Percentiles rank a stretch among this genome's conserved stretches.
phyloP scores from a whole-genome alignment of 1,140 invertebrate genomes.

The Holotrichia oblita region DNA sequence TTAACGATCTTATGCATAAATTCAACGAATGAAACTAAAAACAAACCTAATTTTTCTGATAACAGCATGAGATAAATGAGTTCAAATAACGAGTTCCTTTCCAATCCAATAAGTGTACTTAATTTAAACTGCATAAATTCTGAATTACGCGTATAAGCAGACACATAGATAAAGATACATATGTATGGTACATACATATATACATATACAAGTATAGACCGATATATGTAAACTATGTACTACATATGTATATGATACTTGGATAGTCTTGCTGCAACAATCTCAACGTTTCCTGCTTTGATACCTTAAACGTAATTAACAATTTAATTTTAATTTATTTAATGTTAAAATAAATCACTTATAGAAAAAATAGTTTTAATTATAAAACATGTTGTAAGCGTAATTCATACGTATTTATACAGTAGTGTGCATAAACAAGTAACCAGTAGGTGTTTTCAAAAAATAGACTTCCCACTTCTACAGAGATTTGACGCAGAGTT shows the following conservation, averaged over 20 bases:
- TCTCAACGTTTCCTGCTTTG: constrained; percentile 1
- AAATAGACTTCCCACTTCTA: no score
- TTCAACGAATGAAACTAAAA: neutral
- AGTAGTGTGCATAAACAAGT: no score
- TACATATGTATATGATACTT: neutral
- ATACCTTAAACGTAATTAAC: neutral
- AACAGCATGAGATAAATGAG: neutral
- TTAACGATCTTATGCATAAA: neutral
- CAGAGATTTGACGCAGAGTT: no score
- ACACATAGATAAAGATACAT: no score
- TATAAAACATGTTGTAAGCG: no score
- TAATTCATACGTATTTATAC: no score
- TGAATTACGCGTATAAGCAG: neutral
- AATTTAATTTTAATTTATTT: neutral
- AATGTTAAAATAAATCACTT: neutral
- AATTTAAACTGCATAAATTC: constrained; percentile 21
- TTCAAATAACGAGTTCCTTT: neutral
- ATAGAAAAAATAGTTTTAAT: no score
- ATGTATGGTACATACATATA: no score
- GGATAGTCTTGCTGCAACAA: neutral
- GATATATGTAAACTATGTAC: no score
- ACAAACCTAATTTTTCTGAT: neutral
- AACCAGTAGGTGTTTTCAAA: no score
- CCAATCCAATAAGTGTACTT: neutral
- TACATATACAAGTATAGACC: no score